Conservation (phyloP, 2,888 invertebrate species). For the Tachina grossa region DNA sequence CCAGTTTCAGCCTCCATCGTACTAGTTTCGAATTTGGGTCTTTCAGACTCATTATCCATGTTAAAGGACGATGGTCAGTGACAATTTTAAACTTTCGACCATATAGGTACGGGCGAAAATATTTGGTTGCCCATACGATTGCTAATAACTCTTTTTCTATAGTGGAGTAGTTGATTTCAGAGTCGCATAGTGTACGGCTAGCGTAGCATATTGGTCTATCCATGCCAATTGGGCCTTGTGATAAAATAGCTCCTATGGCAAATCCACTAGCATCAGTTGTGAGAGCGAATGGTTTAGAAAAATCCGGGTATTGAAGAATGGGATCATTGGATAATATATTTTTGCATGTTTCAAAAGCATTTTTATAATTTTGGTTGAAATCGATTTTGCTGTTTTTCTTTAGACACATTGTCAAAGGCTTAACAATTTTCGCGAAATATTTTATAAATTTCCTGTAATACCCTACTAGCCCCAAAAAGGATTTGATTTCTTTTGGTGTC, state of each 20-base stretch:
- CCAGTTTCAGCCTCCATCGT: constrained; percentile 41
- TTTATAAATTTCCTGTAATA: constrained; percentile 22
- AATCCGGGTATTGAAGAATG: background rate
- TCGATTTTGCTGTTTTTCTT: constrained; percentile 9
- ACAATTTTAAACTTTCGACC: too few species aligned
- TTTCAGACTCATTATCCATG: constrained; percentile 35
- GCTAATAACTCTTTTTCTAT: constrained; percentile 15
- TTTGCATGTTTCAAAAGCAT: background rate
- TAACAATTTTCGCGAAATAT: background rate
- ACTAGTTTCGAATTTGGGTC: constrained; percentile 47
- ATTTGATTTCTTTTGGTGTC: constrained; percentile 5
- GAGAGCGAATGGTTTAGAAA: background rate
- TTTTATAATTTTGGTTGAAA: background rate
- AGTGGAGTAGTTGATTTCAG: constrained; percentile 70
- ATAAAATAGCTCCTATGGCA: background rate
- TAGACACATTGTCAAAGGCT: constrained; percentile 7
- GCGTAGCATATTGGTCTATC: constrained; percentile 74
- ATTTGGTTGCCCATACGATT: constrained; percentile 32
- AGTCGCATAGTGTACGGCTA: background rate
- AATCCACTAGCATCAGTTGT: background rate
- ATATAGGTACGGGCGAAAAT: too few species aligned
- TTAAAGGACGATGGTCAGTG: background rate
- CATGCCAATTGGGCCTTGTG: constrained; percentile 63
- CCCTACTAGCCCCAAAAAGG: constrained; percentile 3
- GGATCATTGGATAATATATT: background rate